Base-by-base conservation (phyloP, 2,888 invertebrate genomes). In the Bombylius discolor region DNA sequence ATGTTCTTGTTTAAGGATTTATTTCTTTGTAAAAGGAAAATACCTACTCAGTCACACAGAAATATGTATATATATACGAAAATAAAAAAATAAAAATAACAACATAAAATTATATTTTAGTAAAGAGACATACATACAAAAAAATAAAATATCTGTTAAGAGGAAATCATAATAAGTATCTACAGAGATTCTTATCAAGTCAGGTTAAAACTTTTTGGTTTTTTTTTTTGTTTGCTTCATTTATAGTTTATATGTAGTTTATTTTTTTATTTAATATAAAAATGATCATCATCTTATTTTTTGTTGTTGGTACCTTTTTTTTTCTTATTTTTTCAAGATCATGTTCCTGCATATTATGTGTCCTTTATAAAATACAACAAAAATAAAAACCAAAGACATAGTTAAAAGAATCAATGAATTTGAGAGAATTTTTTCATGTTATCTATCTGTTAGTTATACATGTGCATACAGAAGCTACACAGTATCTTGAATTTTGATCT, bases 101-200 rank as follows among this genome's bases (percentile, higher is more conserved):
- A 23, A 23, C 23, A 23, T 23, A 23, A 23, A 23, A 23, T 23
- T 23, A 23, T 23, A 23, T 23, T 23, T 23, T 23, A 23, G 23
- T 23, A 23, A 23, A 23, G 23, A 23, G 23, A 23, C 23, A 23
- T 23, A 23, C 23, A 23, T 23, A 23, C 23, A 23, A 23, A 23
- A 23, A 23, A 23, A 23, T 23, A 23, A 23, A 23, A 23, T 23
- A 23, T 23, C 23, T 23, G 23, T 23, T 23, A 23, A 23, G 23
- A 23, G 23, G 23, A 23, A 23, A 23, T 23, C 23, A 23, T 23
- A 23, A 23, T 23, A 23, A 23, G 23, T 23, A 23, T 23, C 47
- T 7, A 14, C 13, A 31, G 23, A 54, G 54, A 54, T 54, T 49
- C 33, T 54, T 54, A 54, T 54, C 54, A 49, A 49, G 49, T 54